Base-by-base conservation (phyloP, 2,113 vertebrate genomes). In the Pelecanus crispus region DNA sequence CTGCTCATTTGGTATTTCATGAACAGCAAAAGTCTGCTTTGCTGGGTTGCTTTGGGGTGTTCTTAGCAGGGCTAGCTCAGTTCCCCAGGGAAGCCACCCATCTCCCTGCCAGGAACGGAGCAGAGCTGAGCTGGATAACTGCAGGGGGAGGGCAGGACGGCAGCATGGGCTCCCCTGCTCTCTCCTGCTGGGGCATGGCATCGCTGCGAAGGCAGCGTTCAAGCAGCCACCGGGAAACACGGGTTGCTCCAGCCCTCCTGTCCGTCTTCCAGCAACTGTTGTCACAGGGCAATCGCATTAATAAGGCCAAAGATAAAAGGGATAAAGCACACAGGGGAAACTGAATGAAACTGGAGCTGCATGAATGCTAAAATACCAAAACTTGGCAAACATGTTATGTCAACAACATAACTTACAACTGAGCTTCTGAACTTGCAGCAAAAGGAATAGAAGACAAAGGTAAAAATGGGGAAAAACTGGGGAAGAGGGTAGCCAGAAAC, bases 281-380 rank as follows among this genome's bases (percentile, higher is more conserved):
- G 94, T 95, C 91, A 86, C n/a, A 67, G 84, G 67, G 90, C 81
- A 85, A 87, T 45, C 32, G 1, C 32, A 36, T 85, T 90, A 92
- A 81, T 81, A 86, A 96, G 81, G 92, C 63, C 34, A 78, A 87
- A 95, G 92, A 95, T 83, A 90, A 96, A 97, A 94, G 70, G 78
- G 81, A 86, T 90, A 81, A 86, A 86, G 74, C 74, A 63, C 58
- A 65, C 3, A 11, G 31, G 74, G 78, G 78, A 96, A 96, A 49
- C 56, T 26, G 81, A 97, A 94, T 88, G 93, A 90, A 97, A 96
- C 68, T 80, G 63, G 83, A 96, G 93, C 81, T 75, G 85, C 36
- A 28, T 38, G 85, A 95, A 92, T 10, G 20, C 72, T 86, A 78
- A 95, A 96, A 95, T 84, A 80, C 67, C 88, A 78, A 95, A 92